Evolutionary conservation across 2,797 vertebrate genomes (phyloP), one percentile per base, ranked within the genome.

Genomic region (Schizopygopsis pylzovi): DNA sequence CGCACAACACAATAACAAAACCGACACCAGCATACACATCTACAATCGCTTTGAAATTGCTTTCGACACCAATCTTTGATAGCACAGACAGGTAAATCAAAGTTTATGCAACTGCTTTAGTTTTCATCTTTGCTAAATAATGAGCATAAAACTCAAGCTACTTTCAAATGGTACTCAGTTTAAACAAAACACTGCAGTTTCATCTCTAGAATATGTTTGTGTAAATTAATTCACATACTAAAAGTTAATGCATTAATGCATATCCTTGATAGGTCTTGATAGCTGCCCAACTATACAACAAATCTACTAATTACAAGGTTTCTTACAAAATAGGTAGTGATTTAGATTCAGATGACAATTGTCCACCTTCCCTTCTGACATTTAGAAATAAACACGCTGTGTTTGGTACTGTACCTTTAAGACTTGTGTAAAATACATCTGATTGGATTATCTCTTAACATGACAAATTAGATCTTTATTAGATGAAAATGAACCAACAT

Each of bases 1-100:
- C 2, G 3, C n/a, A 84, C 39, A 79, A 49, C 70, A 79, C 37
- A n/a, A 37, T n/a, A 33, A 71, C 65, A 81, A 81, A 49, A 71
- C 33, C 8, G 22, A 41, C 47, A 54, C 13, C 54, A 52, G 61
- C 25, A 81, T 45, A 52, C 45, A 54, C 59, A 83, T 54, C 68
- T 82, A 73, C 39, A 63, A 11, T 61, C 7, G 8, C 56, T 84
- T 77, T 84, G 9, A 84, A 73, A 73, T 45, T 45, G n/a, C 16
- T 61, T 67, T 49, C 4, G 43, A 63, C 71, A 63, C 37, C 56
- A 49, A 75, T 43, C 54, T 83, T 73, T 75, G 71, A 39, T 65
- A 76, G 6, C 28, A 39, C 33, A 56, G 15, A 20, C 33, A 37
- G 79, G 61, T 80, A 63, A 43, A 25, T 82, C 10, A 6, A 11